Evolutionary conservation across 2,888 invertebrate species (phyloP).

Genomic region (Mythimna albipuncta): DNA sequence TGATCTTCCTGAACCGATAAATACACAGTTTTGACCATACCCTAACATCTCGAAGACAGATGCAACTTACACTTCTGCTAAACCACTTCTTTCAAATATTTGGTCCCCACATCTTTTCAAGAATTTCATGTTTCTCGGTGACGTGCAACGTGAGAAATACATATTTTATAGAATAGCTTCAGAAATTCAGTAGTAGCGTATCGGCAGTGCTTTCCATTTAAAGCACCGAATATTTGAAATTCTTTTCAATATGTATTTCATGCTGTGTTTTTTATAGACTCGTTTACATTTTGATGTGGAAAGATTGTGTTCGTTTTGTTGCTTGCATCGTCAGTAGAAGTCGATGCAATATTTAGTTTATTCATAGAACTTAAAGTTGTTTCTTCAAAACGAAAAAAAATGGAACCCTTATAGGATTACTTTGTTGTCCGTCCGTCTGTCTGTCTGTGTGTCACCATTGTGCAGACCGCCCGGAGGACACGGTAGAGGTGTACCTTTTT

Average conservation of each 20-base stretch:
- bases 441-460: too few species aligned
- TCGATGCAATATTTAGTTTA: not conserved
- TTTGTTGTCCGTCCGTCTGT: too few species aligned
- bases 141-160: slow-evolving; percentile 23
- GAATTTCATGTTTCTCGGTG: slow-evolving; percentile 8
- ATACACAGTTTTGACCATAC: too few species aligned
- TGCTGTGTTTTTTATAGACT: slow-evolving; percentile 3
- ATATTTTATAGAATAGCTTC: slow-evolving; percentile 21
- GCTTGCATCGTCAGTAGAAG: not conserved
- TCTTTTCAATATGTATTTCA: slow-evolving; percentile 45
- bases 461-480: too few species aligned
- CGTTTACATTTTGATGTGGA: slow-evolving; percentile 18
- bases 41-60: not conserved
- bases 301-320: not conserved
- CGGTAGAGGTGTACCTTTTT: too few species aligned
- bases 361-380: not conserved
- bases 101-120: slow-evolving; percentile 21
- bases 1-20: too few species aligned
- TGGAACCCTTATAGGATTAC: too few species aligned
- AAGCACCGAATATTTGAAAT: slow-evolving; percentile 43
- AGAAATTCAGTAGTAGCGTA: slow-evolving; percentile 25
- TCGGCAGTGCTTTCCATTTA: slow-evolving; percentile 29
- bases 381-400: too few species aligned
- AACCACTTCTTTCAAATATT: not conserved
- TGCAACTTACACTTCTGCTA: slow-evolving; percentile 5